A percentile compares a stretch with the other conserved stretches of the same genome.
These are phyloP conservation scores for Phaonia tiefii DNA, from an alignment of 2,888 invertebrate species.

Conservation along the genomic window DNA sequence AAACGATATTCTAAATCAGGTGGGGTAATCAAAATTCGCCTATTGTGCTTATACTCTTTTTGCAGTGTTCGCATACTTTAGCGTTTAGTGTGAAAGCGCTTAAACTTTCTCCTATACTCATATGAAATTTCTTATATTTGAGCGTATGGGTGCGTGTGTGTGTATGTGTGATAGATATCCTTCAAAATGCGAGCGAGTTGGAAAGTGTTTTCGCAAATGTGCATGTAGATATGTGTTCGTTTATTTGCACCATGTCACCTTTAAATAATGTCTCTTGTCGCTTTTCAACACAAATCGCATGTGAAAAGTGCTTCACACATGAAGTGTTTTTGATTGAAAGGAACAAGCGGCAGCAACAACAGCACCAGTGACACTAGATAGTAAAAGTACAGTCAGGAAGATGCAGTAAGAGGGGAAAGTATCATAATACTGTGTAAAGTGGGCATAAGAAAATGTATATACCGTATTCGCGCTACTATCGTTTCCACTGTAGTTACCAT, in stretches of 20 bases:
- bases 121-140: constrained; percentile 25
- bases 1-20: too few species aligned
- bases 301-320: constrained; percentile 76
- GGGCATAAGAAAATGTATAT: constrained; percentile 5
- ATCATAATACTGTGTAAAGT: constrained; percentile 27
- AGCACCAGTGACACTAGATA: background rate
- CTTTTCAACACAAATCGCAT: constrained; percentile 78
- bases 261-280: constrained; percentile 77
- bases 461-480: constrained; percentile 3
- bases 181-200: constrained; percentile 12
- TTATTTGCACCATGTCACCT: constrained; percentile 74
- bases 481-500: background rate
- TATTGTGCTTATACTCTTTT: constrained; percentile 4
- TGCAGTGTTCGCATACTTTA: constrained; percentile 2
- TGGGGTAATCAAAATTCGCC: too few species aligned
- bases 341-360: constrained; percentile 13
- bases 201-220: background rate
- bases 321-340: constrained; percentile 61
- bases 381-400: background rate
- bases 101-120: constrained; percentile 19
- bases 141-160: background rate
- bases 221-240: constrained; percentile 36
- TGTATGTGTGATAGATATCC: background rate
- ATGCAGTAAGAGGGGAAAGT: background rate
- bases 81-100: constrained; percentile 26